These are phyloP conservation scores for Semaprochilodus insignis DNA, from an alignment of 2,797 vertebrate species.

Conservation along the genomic window DNA sequence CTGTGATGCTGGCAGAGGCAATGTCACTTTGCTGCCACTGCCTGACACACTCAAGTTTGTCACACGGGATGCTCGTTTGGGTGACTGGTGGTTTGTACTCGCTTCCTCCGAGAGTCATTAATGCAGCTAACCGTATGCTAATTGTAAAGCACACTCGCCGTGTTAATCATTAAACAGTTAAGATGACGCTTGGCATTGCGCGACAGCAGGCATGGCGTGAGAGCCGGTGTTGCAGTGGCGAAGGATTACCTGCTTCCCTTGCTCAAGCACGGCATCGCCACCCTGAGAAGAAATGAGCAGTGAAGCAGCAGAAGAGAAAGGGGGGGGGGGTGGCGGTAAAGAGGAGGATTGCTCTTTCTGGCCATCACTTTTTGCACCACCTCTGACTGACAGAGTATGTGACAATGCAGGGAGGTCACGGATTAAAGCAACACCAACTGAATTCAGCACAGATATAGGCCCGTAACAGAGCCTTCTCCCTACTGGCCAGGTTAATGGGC, in stretches of 20 bases:
- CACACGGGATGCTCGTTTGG: constrained; percentile 8
- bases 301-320: neutral
- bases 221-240: constrained; percentile 34
- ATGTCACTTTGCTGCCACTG: neutral
- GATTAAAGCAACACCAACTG: constrained; percentile 57
- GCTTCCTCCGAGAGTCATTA: constrained; percentile 34
- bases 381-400: constrained; percentile 48
- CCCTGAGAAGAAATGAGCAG: constrained; percentile 27
- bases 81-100: constrained; percentile 12
- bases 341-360: neutral
- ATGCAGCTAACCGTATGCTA: constrained; percentile 35
- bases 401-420: constrained; percentile 51
- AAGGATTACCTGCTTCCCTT: constrained; percentile 41
- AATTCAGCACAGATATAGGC: constrained; percentile 42
- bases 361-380: constrained; percentile 18
- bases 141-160: constrained; percentile 33
- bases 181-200: constrained; percentile 38
- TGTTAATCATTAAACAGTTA: constrained; percentile 54
- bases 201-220: constrained; percentile 29
- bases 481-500: constrained; percentile 50
- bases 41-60: neutral
- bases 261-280: constrained; percentile 1
- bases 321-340: constrained; percentile 1
- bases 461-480: constrained; percentile 47
- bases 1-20: neutral